These are phyloP conservation scores for Eilema sororculum DNA, from an alignment of 2,888 invertebrate genomes.

Conservation along the genomic window DNA sequence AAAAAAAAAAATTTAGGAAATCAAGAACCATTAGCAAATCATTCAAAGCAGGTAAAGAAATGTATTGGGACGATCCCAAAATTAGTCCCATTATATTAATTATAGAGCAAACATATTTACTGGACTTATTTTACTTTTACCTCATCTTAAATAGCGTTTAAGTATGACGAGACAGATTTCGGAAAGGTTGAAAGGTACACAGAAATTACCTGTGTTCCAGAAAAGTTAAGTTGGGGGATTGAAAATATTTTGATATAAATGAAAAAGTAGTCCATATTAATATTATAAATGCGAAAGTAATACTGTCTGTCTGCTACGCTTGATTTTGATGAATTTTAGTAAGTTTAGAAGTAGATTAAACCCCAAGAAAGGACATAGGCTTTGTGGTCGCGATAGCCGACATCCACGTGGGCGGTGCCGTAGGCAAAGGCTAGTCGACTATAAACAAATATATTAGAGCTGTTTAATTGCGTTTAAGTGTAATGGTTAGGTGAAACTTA, in stretches of 20 bases:
- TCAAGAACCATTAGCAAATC: conserved; percentile 75
- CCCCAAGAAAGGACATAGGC: too few species aligned
- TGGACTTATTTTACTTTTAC: conserved; percentile 62
- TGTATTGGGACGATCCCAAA: conserved; percentile 74
- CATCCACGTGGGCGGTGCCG: too few species aligned
- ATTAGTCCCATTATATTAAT: conserved; percentile 83
- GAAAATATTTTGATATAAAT: not conserved
- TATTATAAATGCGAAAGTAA: too few species aligned
- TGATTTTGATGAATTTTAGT: too few species aligned
- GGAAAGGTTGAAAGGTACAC: conserved; percentile 21
- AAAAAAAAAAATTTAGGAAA: conserved; percentile 52
- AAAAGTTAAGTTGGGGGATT: not conserved
- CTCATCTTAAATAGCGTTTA: conserved; percentile 42
- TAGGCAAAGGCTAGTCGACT: too few species aligned
- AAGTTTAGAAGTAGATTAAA: too few species aligned
- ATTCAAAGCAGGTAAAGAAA: conserved; percentile 73
- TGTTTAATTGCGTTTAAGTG: not conserved
- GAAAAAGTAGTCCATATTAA: too few species aligned
- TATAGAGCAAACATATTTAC: conserved; percentile 76
- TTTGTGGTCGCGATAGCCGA: too few species aligned
- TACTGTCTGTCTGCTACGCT: too few species aligned
- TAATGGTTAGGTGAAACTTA: too few species aligned
- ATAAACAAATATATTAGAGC: not conserved
- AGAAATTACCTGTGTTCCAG: not conserved
- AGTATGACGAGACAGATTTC: conserved; percentile 37